Base-by-base conservation (phyloP, 2,888 invertebrate genomes). In the Mythimna ferrago region DNA sequence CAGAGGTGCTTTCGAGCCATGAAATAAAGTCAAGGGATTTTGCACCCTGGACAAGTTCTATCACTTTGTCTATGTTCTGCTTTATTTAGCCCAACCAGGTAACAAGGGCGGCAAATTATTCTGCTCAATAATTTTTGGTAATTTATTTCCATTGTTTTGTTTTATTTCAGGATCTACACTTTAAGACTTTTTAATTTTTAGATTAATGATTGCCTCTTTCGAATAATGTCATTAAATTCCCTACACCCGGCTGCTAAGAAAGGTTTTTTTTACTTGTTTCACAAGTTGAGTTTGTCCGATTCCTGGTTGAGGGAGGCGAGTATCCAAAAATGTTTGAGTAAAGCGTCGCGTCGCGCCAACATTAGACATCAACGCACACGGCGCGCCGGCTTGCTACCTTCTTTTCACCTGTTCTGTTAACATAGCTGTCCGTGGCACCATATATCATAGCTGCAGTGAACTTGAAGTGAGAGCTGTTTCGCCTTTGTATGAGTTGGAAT, bases 301-400 rank as follows among this genome's bases (percentile, higher is more conserved):
- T 9, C n/a, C 51, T n/a, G 51, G 51, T 26, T 54, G 11, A 21
- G 54, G 21, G 11, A 21, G 21, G 21, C 54, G 21, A 11, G 54
- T 54, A 21, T 5, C 11, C 11, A 54, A 11, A 11, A 21, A 26
- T 26, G 26, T 54, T 54, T 26, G 11, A 54, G 11, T 5, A 21
- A 5, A 54, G 21, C 54, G 35, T 6, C 38, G 26, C 21, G 14
- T 14, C 66, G 65, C 58, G 62, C 78, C 60, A 66, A 75, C 78
- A 78, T 86, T 86, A 87, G 87, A 87, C 87, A 84, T 87, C 88
- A 87, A 88, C 88, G 87, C 88, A 79, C 70, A 58, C 51, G 19
- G 60, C 65, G n/a, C 35, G n/a, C 9, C 32, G 19, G 41, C n/a
- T 1, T 11, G 21, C 21, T 41, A 41, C 21, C 21, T 60, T 11